These are phyloP conservation scores for Xiphias gladius DNA, from an alignment of 2,113 vertebrate genomes.

Conservation along the genomic window DNA sequence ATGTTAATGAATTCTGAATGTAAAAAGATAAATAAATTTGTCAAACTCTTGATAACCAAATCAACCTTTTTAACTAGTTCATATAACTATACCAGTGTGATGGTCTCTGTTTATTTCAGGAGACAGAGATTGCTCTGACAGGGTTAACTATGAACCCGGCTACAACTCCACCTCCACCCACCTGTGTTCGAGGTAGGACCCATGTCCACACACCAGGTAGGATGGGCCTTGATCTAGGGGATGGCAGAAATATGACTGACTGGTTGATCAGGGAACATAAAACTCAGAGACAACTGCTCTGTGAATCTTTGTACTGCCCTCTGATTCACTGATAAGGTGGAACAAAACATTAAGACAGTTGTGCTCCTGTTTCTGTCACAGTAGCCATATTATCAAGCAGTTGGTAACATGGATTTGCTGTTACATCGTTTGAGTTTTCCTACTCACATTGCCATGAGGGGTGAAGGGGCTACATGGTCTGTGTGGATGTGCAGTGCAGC, in stretches of 20 bases:
- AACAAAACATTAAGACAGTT: too few species aligned
- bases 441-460: too few species aligned
- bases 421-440: too few species aligned
- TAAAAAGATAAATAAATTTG: neutral
- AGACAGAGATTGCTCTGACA: slow-evolving; percentile 27
- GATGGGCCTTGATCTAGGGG: too few species aligned
- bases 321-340: too few species aligned
- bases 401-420: too few species aligned
- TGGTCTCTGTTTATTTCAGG: slow-evolving; percentile 41
- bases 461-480: too few species aligned
- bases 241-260: neutral
- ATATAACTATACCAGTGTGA: neutral
- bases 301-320: too few species aligned
- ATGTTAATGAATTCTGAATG: neutral
- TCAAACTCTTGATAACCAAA: neutral
- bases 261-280: neutral
- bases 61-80: neutral
- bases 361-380: too few species aligned
- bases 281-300: neutral
- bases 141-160: neutral
- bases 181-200: slow-evolving; percentile 28
- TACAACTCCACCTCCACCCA: neutral
- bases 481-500: too few species aligned
- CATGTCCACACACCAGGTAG: neutral
- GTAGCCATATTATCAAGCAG: too few species aligned